Evolutionary conservation across 2,888 invertebrate species (phyloP).

Genomic region (Macrosoma leucophasiata): DNA sequence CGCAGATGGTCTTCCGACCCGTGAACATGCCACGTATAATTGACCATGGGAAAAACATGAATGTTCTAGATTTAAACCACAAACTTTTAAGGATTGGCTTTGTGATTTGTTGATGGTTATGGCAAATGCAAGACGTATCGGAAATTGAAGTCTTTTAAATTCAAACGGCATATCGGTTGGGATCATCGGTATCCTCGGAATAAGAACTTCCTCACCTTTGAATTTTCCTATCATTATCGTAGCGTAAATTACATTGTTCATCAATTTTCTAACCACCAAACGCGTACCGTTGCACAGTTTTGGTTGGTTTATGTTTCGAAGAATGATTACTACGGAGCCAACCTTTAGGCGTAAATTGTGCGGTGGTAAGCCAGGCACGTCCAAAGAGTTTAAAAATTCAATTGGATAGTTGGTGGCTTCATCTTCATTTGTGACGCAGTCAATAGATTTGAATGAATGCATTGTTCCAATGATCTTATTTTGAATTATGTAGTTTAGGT

Average conservation of each 20-base stretch:
- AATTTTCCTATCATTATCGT: conserved; percentile 20
- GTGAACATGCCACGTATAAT: too few relatives aligned
- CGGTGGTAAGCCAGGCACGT: conserved; percentile 12
- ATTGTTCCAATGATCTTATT: conserved; percentile 25
- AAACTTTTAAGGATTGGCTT: too few relatives aligned
- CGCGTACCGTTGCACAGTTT: conserved; percentile 27
- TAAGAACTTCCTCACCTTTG: conserved; percentile 21
- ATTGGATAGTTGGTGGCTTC: conserved; percentile 30
- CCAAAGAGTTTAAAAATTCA: conserved; percentile 7
- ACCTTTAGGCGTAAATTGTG: conserved; percentile 11
- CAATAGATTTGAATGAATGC: conserved; percentile 24
- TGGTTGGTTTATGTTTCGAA: conserved; percentile 28
- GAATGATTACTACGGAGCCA: conserved; percentile 29
- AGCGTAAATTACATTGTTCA: conserved; percentile 25
- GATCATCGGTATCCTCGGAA: conserved; percentile 23
- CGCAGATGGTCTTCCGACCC: too few relatives aligned
- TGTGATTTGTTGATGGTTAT: too few relatives aligned
- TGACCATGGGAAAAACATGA: too few relatives aligned
- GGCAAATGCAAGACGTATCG: conserved; percentile 29
- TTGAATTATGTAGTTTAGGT: conserved; percentile 30
- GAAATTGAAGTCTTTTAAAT: conserved; percentile 29
- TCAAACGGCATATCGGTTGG: conserved; percentile 21
- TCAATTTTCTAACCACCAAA: conserved; percentile 25
- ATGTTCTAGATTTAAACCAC: too few relatives aligned
- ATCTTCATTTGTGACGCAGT: conserved; percentile 29